Evolutionary conservation across 2,113 vertebrate species (phyloP).

Genomic region (Phyllopteryx taeniolatus): DNA sequence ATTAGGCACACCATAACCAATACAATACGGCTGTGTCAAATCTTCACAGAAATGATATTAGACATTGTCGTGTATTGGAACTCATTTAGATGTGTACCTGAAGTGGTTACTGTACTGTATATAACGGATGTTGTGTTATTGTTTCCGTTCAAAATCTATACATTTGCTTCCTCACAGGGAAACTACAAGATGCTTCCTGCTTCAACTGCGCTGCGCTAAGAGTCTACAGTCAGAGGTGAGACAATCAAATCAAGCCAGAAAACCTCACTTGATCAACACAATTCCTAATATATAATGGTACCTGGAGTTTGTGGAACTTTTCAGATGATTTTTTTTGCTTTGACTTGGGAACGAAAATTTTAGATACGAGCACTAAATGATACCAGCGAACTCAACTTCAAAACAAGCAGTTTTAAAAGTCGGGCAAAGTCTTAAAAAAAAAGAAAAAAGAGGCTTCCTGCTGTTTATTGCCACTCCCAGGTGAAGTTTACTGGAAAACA

Average conservation of each 20-base stretch:
- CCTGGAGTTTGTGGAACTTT: background rate
- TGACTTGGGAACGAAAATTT: no score
- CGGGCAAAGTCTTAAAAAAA: no score
- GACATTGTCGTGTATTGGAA: background rate
- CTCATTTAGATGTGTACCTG: background rate
- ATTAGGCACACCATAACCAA: background rate
- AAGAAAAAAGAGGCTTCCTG: no score
- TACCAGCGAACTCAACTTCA: no score
- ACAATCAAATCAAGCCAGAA: background rate
- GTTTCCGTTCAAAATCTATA: background rate
- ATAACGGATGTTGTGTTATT: conserved; percentile 11
- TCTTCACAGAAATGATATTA: background rate
- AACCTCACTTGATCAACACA: background rate
- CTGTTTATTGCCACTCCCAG: no score
- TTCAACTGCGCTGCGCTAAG: conserved; percentile 77
- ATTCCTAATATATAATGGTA: no score
- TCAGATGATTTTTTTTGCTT: background rate
- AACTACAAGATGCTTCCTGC: conserved; percentile 72
- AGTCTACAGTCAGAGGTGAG: conserved; percentile 77
- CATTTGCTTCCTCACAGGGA: conserved; percentile 65
- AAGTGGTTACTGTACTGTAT: background rate
- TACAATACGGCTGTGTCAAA: background rate
- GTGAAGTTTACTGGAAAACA: no score
- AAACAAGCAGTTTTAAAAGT: no score
- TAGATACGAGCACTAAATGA: no score